A percentile compares a stretch with the other conserved stretches of the same genome.
Evolutionary conservation across 2,888 invertebrate genomes (phyloP).

Genomic region (Tenthredo scrophulariae): DNA sequence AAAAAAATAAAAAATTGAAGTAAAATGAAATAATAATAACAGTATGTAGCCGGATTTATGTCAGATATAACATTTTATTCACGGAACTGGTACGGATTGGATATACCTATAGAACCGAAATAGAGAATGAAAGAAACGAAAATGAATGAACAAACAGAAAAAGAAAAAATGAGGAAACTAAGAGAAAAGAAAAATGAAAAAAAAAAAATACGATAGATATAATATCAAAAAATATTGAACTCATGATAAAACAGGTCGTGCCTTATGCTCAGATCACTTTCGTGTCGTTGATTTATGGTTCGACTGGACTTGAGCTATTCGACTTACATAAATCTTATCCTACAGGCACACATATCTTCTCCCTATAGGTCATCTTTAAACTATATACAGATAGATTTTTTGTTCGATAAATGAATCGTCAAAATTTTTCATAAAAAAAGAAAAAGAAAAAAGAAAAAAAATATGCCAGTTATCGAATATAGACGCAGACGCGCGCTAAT

Average conservation of each 20-base stretch:
- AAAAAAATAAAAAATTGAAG: neutral
- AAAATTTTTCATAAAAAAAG: neutral
- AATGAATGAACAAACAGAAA: neutral
- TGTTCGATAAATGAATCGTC: conserved; percentile 12
- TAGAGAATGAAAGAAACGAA: conserved; percentile 48
- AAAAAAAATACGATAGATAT: conserved; percentile 54
- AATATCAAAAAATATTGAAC: neutral
- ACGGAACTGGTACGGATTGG: neutral
- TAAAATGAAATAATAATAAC: neutral
- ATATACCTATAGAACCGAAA: neutral
- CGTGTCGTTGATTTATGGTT: conserved; percentile 26
- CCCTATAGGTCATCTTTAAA: neutral
- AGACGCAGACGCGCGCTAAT: neutral
- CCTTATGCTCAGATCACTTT: conserved; percentile 47
- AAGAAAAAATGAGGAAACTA: neutral
- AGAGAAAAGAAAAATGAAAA: conserved; percentile 58
- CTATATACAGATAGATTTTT: neutral
- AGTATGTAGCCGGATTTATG: conserved; percentile 14
- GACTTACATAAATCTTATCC: conserved; percentile 27
- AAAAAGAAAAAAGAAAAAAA: no score
- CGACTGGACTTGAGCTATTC: conserved; percentile 33
- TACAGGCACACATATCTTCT: conserved; percentile 47
- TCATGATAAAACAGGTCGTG: conserved; percentile 45
- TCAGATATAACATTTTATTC: neutral
- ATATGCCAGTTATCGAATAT: conserved; percentile 12